Base-by-base conservation (phyloP, 1,140 invertebrate genomes). In the Drosophila sp. region DNA sequence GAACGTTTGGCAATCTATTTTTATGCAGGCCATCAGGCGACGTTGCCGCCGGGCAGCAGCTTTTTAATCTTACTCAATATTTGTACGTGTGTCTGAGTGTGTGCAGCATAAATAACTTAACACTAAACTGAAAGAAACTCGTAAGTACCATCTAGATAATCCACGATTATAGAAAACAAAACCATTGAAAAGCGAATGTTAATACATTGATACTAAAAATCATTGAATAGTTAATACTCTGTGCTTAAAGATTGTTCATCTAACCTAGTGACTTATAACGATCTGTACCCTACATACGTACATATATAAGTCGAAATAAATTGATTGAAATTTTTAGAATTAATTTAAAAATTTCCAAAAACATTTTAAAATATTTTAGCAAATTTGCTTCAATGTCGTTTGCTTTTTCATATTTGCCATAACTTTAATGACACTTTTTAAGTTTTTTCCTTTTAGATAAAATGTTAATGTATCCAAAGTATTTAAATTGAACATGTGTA, bases 1-100 rank as follows among this genome's bases (percentile, higher is more conserved):
- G 62, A 56, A 76, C 70, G 81, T 70, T 76, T 67, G 70, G 77
- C 80, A 75, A 76, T 82, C 82, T 86, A 86, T 86, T 87, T 86
- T 87, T 72, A 63, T 68, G 79, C 62, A 54, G 73, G 66, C 77
- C 76, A 79, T 67, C 78, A 65, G 67, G 75, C 73, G 66, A 76
- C 60, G 72, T 72, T 62, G 58, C 70, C 60, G 73, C 54, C 73
- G 56, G 56, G 56, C 44, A 50, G 44, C 44, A 50, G 25, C 44
- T 50, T 50, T 47, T 50, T 50, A 50, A 50, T 50, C 44, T 50
- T 50, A 50, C 23, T 50, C 44, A 50, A 50, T 50, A 3, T 27
- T 25, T 47, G 17, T 47, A 17, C 8, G 5, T 7, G 23, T 47
- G 41, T 44, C 1, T 44, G 44, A 25, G 17, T 23, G 41, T 76